A percentile compares a stretch with the other conserved stretches of the same genome.
These are phyloP conservation scores for Pristionchus entomophagus DNA, from an alignment of 2,888 invertebrate species.

Conservation along the genomic window DNA sequence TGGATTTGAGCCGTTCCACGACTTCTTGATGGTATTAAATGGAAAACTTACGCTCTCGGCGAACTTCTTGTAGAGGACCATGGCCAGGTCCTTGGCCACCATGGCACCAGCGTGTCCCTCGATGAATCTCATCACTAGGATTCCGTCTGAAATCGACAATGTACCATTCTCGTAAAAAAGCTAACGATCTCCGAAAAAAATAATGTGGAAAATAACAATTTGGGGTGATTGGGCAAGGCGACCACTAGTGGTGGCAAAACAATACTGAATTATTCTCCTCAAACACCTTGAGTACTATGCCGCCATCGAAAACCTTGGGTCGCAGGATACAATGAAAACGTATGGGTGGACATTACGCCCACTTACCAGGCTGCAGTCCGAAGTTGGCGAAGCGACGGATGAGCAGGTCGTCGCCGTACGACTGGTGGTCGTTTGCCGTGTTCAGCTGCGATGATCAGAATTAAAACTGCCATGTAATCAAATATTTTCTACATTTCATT, in stretches of 20 bases:
- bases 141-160: slow-evolving; percentile 66
- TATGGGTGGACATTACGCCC: too few species aligned
- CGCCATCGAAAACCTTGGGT: too few species aligned
- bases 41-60: slow-evolving; percentile 53
- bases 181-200: too few species aligned
- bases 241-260: too few species aligned
- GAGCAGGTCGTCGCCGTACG: slow-evolving; percentile 43
- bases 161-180: too few species aligned
- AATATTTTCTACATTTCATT: too few species aligned
- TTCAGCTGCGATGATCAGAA: neutral
- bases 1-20: too few species aligned
- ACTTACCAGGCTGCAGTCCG: slow-evolving; percentile 67
- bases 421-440: neutral
- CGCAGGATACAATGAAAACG: neutral
- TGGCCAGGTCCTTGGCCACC: slow-evolving; percentile 71
- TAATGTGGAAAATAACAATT: neutral
- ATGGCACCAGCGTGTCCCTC: slow-evolving; percentile 76
- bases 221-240: too few species aligned
- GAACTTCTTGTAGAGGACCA: slow-evolving; percentile 68
- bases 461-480: too few species aligned
- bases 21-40: neutral
- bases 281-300: neutral
- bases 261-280: too few species aligned
- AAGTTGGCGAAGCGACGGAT: slow-evolving; percentile 63
- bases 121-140: slow-evolving; percentile 74